Percentiles rank a stretch among this genome's conserved stretches.
Conservation (phyloP, 2,113 vertebrate genomes). For the Gasterosteus aculeatus region DNA sequence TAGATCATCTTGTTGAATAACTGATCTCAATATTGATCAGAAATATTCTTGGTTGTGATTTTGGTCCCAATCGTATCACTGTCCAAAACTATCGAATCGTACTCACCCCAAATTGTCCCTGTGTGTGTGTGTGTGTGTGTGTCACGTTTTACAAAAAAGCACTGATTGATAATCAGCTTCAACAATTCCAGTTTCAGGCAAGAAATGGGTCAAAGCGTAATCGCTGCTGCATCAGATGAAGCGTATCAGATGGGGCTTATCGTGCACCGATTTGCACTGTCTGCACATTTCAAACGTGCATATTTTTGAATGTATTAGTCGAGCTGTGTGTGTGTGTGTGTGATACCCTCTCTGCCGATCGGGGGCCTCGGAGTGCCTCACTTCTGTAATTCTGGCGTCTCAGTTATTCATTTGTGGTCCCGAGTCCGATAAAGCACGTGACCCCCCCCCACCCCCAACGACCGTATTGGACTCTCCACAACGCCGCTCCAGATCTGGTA, state of each 20-base stretch:
- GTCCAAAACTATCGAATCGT: neutral
- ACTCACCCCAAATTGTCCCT: neutral
- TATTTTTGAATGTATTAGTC: constrained; percentile 16
- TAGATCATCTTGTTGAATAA: too few species aligned
- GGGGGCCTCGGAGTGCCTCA: neutral
- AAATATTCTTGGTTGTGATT: too few species aligned
- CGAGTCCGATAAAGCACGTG: neutral
- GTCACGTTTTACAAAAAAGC: neutral
- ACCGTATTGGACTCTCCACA: neutral
- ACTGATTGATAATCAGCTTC: constrained; percentile 2
- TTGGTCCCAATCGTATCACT: too few species aligned
- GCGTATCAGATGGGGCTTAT: neutral
- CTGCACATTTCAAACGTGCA: constrained; percentile 18
- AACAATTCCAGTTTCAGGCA: neutral
- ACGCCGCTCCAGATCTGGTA: too few species aligned
- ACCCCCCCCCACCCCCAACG: too few species aligned
- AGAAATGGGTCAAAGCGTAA: constrained; percentile 29
- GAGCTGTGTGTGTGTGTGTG: constrained; percentile 23
- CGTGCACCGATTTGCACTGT: neutral
- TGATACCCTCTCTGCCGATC: constrained; percentile 1
- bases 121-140: neutral
- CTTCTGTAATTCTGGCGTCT: neutral
- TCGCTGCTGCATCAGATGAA: constrained; percentile 9
- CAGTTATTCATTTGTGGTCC: neutral
- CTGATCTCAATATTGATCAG: too few species aligned